phyloP scores from a whole-genome alignment of 2,113 vertebrate genomes.

The Ciconia stormi region DNA sequence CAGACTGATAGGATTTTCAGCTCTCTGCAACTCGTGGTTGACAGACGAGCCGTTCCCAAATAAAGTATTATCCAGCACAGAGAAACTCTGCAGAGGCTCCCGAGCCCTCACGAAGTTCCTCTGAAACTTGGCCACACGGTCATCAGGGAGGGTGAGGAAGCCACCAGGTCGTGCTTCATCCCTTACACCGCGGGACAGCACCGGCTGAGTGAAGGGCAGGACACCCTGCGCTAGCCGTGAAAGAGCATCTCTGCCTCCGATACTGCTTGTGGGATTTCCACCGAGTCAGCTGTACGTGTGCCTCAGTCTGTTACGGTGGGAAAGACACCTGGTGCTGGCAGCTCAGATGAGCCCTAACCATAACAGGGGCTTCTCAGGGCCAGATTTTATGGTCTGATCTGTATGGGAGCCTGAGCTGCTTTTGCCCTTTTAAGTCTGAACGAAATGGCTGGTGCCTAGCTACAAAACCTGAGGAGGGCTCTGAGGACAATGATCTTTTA shows the following conservation, averaged over 20 bases:
- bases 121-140: background rate
- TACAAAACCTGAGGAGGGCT: background rate
- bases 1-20: background rate
- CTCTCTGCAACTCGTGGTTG: background rate
- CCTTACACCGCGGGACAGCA: background rate
- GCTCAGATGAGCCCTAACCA: background rate
- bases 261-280: background rate
- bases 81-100: background rate
- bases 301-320: background rate
- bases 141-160: background rate
- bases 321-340: background rate
- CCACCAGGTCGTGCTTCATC: background rate
- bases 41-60: background rate
- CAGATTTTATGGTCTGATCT: background rate
- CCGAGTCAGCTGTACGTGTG: background rate
- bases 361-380: background rate
- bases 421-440: background rate
- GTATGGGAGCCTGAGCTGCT: background rate
- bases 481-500: background rate
- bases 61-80: background rate
- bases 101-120: background rate
- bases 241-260: background rate
- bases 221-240: background rate
- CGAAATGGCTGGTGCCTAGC: background rate
- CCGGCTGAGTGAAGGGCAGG: background rate